Base-by-base conservation (phyloP, 2,888 invertebrate species). In the Geophilus truncorum region DNA sequence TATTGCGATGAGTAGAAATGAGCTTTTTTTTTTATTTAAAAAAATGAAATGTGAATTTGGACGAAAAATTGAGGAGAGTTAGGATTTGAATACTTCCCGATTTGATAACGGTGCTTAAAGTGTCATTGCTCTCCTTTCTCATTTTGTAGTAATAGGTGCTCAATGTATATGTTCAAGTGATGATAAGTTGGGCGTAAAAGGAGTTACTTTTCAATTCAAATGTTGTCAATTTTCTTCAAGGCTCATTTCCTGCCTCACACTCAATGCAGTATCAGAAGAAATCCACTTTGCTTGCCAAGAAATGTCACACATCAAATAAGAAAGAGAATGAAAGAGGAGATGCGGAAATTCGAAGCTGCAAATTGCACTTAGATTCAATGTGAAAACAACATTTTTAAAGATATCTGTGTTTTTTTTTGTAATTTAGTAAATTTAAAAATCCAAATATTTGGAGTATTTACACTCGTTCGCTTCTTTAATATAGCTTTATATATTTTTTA, bases 171-270 rank as follows among this genome's bases (percentile, higher is more conserved):
- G 70, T 70, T 70, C 70, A 70, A 25, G n/a, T 70, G 70, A 70
- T 70, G 70, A 70, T 70, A 70, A 70, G 70, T 70, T 70, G 28
- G 70, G 70, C 70, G 70, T 70, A 70, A 70, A 70, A 70, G 70
- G 70, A 70, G 70, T 70, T 70, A 70, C 70, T 70, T 70, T 70
- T 70, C 70, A 70, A 70, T 70, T 70, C 70, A 70, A 70, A 70
- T 70, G 70, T 70, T 70, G 70, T 70, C 70, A 70, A 70, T 70
- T 70, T 70, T 70, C 70, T 70, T 70, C 70, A 70, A 10, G 70
- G 28, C 70, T 70, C 70, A 70, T 70, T 70, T 70, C 70, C 70
- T 70, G 70, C 70, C 70, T 23, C 28, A n/a, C n/a, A 25, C 25
- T 12, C 70, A 28, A 28, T 25, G 70, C 25, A 70, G 70, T 25